Conservation (phyloP, 2,113 vertebrate species). For the Mus pahari region DNA sequence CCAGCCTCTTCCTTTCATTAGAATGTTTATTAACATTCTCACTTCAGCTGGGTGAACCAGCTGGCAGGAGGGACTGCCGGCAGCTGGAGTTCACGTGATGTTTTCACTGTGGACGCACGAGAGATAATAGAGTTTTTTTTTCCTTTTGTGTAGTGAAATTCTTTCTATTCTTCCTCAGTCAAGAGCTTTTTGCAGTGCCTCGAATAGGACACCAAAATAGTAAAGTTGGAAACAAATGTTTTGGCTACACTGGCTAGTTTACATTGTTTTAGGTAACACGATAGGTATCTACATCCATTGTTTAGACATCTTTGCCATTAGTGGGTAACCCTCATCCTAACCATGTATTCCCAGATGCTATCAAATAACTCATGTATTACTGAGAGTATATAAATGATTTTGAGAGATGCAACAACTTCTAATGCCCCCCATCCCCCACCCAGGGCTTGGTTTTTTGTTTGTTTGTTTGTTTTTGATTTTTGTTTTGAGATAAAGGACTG, state of each 20-base stretch:
- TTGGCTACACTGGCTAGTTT: rapidly evolving
- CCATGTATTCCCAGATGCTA: neutral
- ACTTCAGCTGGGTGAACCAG: slow-evolving; percentile 82
- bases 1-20: slow-evolving; percentile 86
- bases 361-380: slow-evolving; percentile 49
- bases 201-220: slow-evolving; percentile 50
- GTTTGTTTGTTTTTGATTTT: neutral
- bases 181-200: neutral
- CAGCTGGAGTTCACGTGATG: slow-evolving; percentile 56
- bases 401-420: neutral
- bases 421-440: neutral
- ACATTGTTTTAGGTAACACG: neutral
- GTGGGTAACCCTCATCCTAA: neutral
- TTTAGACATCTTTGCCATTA: neutral
- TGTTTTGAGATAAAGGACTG: neutral
- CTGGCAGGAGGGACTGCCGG: slow-evolving; percentile 66
- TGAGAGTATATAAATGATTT: slow-evolving; percentile 16
- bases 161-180: slow-evolving; percentile 26
- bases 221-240: slow-evolving; percentile 58
- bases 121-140: neutral
- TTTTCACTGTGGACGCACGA: slow-evolving; percentile 30
- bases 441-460: neutral
- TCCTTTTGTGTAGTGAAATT: slow-evolving; percentile 31
- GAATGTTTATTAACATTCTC: slow-evolving; percentile 86
- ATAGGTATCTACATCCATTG: neutral